Base-by-base conservation (phyloP, 2,888 invertebrate genomes). In the Lycocerus yunnanus region DNA sequence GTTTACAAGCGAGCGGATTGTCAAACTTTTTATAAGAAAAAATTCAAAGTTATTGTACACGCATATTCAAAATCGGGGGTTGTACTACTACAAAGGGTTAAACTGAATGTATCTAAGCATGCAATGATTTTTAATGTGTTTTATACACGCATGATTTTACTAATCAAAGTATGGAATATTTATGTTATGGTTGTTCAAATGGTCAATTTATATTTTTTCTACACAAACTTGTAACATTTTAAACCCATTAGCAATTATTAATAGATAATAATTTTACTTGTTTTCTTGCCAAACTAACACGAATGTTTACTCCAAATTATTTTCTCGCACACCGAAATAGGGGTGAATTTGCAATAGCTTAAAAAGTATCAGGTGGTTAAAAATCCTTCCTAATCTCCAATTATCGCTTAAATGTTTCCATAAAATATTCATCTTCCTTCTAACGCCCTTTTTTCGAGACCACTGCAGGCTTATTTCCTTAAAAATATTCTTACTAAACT, bases 81-180 rank as follows among this genome's bases (percentile, higher is more conserved):
- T 61, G 71, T 24, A 78, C 80, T 81, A 80, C 59, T 69, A 79
- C 75, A 80, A 80, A 80, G 81, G 80, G 78, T 79, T 78, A 79
- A 81, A 83, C 81, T 83, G 84, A 84, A 83, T 84, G 83, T 81
- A 77, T 78, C 79, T 75, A 73, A 81, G 77, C 84, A 85, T 84
- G 85, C 85, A 81, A 84, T 80, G 80, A 81, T 86, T 86, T 86
- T 85, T 86, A 86, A 86, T 86, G 86, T 85, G 78, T 81, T 78
- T 81, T 80, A 80, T 82, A 79, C 87, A 87, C 87, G 86, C 87
- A 86, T 86, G 81, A 85, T 86, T 87, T 85, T 83, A 83, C 84
- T 84, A 84, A 84, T 84, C 83, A 80, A 83, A 78, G 78, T 77
- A 81, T 78, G 75, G 78, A 77, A 80, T 80, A 81, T 77, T 79